phyloP scores from a whole-genome alignment of 2,797 vertebrate genomes.

The Cyprinella venusta region DNA sequence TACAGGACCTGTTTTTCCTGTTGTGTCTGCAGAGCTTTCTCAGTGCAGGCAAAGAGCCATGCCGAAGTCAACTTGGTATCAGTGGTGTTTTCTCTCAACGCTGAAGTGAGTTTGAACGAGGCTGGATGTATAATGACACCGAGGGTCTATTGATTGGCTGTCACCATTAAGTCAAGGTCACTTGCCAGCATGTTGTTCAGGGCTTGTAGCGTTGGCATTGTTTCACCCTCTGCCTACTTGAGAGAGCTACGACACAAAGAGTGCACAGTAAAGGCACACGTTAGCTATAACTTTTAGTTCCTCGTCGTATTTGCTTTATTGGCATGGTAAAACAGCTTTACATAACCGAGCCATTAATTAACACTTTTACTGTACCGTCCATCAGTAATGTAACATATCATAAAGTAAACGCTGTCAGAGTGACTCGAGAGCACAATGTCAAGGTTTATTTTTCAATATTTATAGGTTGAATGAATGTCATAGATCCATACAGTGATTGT shows the following conservation, averaged over 20 bases:
- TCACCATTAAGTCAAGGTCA: constrained; percentile 24
- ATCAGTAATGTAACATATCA: background rate
- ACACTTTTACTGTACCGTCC: background rate
- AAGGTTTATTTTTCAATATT: background rate
- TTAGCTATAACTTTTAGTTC: background rate
- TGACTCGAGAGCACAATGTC: background rate
- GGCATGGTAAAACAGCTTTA: background rate
- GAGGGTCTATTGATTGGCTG: constrained; percentile 17
- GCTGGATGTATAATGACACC: background rate
- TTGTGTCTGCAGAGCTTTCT: constrained; percentile 2
- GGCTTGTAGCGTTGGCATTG: constrained; percentile 1
- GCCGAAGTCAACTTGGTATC: background rate
- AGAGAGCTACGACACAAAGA: background rate
- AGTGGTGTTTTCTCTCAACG: background rate
- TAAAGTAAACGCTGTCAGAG: background rate
- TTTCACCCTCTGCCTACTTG: constrained; percentile 1
- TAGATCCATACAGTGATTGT: background rate
- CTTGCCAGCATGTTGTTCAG: constrained; percentile 6
- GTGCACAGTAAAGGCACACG: background rate
- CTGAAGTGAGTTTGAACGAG: background rate
- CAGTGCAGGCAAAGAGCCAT: background rate
- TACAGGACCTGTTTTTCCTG: constrained; percentile 2
- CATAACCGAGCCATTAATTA: constrained; percentile 3
- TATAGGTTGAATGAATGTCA: background rate
- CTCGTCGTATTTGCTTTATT: background rate